Evolutionary conservation across 2,113 vertebrate genomes (phyloP), one percentile per base, ranked within the genome.

Genomic region (Anolis sagrei): DNA sequence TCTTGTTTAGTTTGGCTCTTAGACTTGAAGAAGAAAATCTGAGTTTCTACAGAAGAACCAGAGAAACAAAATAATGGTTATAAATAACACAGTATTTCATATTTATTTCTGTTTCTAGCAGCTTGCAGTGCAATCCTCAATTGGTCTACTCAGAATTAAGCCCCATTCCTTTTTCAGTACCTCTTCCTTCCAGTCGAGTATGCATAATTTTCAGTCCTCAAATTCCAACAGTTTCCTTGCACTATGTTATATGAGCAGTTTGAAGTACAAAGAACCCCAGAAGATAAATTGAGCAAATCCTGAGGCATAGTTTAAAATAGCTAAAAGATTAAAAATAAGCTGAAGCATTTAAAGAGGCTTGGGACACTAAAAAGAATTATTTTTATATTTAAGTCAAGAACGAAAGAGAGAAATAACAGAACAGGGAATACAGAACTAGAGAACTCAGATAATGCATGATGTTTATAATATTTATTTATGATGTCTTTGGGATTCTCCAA

Each of bases 401-500:
- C 19, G 76, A 84, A 58, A 86, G 2, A 34, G 0, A 5, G 29
- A 39, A 86, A 79, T 62, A 64, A 64, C 76, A 62, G 68, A 73
- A 79, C 39, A 48, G 84, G 84, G 84, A 86, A 86, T 80, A 80
- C 4, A 49, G 69, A 86, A 74, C 29, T 8, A 79, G 76, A 73
- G 68, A 73, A 51, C 14, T 51, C 74, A 19, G 62, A 77, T 54
- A 84, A 64, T 34, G 29, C 48, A 64, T 80, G 73, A 74, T 80
- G 77, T 86, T 80, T 86, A 86, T 86, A 49, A 36, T 75, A 86
- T 86, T 86, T 86, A 86, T 86, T 80, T 80, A 74, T 74, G 54
- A 79, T 75, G 70, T 75, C 70, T 80, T 39, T 51, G 69, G 78
- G 69, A 75, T 80, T 80, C n/a, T 86, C 77, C 54, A 80, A 79